These are phyloP conservation scores for Tetramorium alpestre DNA, from an alignment of 1,140 invertebrate genomes.

Conservation along the genomic window DNA sequence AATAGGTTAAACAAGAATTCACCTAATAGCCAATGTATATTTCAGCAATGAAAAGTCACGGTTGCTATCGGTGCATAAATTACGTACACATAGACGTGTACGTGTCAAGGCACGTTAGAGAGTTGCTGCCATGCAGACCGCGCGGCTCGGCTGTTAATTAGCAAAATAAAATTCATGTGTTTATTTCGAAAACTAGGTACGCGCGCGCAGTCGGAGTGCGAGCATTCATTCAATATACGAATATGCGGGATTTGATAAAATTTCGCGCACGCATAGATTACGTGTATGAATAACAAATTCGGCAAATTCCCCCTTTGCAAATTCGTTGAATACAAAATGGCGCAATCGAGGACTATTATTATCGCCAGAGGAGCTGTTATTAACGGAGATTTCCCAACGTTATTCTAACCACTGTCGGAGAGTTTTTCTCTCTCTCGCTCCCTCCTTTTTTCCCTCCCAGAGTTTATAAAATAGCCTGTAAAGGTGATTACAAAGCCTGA, in stretches of 20 bases:
- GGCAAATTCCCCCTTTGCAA: constrained; percentile 1
- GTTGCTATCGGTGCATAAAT: neutral
- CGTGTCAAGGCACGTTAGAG: neutral
- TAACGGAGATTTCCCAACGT: constrained; percentile 55
- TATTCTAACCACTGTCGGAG: constrained; percentile 12
- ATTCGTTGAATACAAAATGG: constrained; percentile 39
- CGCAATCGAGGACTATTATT: constrained; percentile 31
- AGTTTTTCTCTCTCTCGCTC: neutral
- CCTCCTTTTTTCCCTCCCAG: neutral
- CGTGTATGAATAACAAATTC: constrained; percentile 37
- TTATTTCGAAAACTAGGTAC: neutral
- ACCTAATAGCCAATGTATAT: constrained; percentile 52
- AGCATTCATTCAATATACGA: neutral
- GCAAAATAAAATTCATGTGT: constrained; percentile 1
- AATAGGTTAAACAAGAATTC: constrained; percentile 57
- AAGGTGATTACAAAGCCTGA: constrained; percentile 70
- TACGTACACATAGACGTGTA: neutral
- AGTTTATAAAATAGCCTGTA: constrained; percentile 44
- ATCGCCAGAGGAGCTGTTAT: constrained; percentile 21
- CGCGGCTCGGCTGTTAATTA: neutral
- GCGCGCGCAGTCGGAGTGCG: neutral
- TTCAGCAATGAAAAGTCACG: constrained; percentile 13
- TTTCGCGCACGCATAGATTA: neutral
- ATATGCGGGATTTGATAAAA: constrained; percentile 17
- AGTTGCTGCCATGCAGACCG: neutral